Percentiles rank a stretch among this genome's conserved stretches.
Evolutionary conservation across 1,140 invertebrate genomes (phyloP).

Genomic region (Chrysopa pallens): DNA sequence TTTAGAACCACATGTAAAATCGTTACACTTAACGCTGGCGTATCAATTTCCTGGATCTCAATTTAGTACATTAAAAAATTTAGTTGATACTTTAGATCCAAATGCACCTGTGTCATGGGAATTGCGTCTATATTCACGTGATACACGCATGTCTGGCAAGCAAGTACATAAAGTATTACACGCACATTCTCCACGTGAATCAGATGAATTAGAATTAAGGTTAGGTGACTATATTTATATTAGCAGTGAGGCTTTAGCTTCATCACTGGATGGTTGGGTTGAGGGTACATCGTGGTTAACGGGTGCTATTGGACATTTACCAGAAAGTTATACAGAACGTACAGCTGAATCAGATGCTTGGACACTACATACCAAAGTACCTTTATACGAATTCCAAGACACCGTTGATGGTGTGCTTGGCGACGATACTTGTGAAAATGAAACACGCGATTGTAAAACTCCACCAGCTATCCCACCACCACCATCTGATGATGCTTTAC

Average conservation of each 20-base stretch:
- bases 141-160: slow-evolving; percentile 50
- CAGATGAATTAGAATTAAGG: slow-evolving; percentile 69
- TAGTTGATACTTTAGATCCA: slow-evolving; percentile 53
- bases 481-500: background rate
- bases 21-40: slow-evolving; percentile 69
- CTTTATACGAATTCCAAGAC: slow-evolving; percentile 16
- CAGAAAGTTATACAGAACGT: slow-evolving; percentile 61
- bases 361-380: slow-evolving; percentile 61
- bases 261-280: slow-evolving; percentile 68
- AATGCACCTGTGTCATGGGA: slow-evolving; percentile 57
- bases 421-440: too few species aligned
- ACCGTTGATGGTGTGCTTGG: too few species aligned
- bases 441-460: background rate
- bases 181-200: slow-evolving; percentile 52
- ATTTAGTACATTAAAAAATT: slow-evolving; percentile 47
- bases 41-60: slow-evolving; percentile 65
- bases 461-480: background rate
- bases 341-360: slow-evolving; percentile 78
- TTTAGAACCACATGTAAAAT: slow-evolving; percentile 61
- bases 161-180: slow-evolving; percentile 49
- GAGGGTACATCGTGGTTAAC: slow-evolving; percentile 76
- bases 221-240: slow-evolving; percentile 76
- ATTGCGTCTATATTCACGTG: slow-evolving; percentile 67
- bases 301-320: slow-evolving; percentile 57
- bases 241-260: slow-evolving; percentile 47